A percentile compares a stretch with the other conserved stretches of the same genome.
phyloP scores from a whole-genome alignment of 2,888 invertebrate species.

The Flexamia atlantica region DNA sequence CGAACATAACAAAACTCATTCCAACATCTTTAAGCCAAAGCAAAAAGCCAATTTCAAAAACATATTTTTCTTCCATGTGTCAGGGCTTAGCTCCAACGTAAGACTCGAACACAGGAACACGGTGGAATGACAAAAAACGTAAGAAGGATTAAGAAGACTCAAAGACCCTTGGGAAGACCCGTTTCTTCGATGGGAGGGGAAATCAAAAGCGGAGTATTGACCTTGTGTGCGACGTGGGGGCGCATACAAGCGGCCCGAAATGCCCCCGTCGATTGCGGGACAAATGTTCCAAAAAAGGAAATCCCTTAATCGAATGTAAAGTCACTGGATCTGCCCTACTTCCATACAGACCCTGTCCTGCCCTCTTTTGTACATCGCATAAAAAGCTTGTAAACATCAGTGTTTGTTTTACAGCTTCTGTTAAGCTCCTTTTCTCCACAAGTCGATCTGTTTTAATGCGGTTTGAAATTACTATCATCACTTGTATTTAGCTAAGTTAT shows the following conservation, averaged over 20 bases:
- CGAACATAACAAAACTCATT: too few relatives aligned
- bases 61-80: background rate
- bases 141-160: slow-evolving; percentile 43
- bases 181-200: slow-evolving; percentile 17
- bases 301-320: slow-evolving; percentile 58
- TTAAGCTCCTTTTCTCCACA: too few relatives aligned
- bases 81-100: slow-evolving; percentile 15
- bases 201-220: slow-evolving; percentile 39
- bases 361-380: slow-evolving; percentile 9
- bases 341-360: slow-evolving; percentile 12
- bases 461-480: too few relatives aligned
- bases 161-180: slow-evolving; percentile 11
- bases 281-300: slow-evolving; percentile 56
- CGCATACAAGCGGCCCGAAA: slow-evolving; percentile 44
- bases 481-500: too few relatives aligned
- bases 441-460: too few relatives aligned
- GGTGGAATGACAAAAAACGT: slow-evolving; percentile 7
- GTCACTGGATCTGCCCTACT: slow-evolving; percentile 55
- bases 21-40: too few relatives aligned
- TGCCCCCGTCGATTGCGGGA: slow-evolving; percentile 49
- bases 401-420: background rate
- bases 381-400: slow-evolving; percentile 26
- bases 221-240: slow-evolving; percentile 48
- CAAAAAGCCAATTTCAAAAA: too few relatives aligned
- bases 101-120: background rate